phyloP scores from a whole-genome alignment of 2,888 invertebrate species.

The Digitonthophagus gazella region DNA sequence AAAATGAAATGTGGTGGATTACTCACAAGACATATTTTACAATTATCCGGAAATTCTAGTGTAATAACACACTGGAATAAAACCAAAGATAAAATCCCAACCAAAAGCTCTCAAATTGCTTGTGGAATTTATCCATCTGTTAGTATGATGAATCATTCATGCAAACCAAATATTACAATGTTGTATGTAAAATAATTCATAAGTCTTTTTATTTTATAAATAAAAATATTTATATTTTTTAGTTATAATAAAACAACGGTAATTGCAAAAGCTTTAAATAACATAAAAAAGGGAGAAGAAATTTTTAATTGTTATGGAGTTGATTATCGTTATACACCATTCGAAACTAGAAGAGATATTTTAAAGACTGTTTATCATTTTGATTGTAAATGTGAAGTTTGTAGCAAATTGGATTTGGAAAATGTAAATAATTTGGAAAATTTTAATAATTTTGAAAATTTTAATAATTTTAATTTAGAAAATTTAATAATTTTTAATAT shows the following conservation, averaged over 20 bases:
- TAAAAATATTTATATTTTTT: constrained; percentile 36
- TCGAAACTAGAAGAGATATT: constrained; percentile 59
- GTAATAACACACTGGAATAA: constrained; percentile 44
- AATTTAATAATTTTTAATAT: no score
- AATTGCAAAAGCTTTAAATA: constrained; percentile 66
- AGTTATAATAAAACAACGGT: constrained; percentile 72
- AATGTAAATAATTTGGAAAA: no score
- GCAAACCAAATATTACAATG: constrained; percentile 77
- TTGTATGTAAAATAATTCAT: constrained; percentile 53
- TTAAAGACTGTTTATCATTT: constrained; percentile 76
- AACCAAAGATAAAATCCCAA: constrained; percentile 37
- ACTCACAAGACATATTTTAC: constrained; percentile 73
- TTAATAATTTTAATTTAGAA: no score
- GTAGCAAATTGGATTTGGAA: constrained; percentile 52
- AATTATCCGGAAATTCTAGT: constrained; percentile 59
- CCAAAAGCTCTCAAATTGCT: constrained; percentile 56
- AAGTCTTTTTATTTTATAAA: background rate
- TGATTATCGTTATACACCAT: constrained; percentile 65
- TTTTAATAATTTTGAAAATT: no score
- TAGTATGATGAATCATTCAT: constrained; percentile 92
- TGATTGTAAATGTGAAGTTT: constrained; percentile 71
- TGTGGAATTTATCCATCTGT: constrained; percentile 84
- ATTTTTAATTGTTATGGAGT: constrained; percentile 85
- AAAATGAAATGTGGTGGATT: constrained; percentile 58
- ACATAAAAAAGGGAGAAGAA: constrained; percentile 66